A percentile compares a stretch with the other conserved stretches of the same genome.
phyloP scores from a whole-genome alignment of 2,113 vertebrate genomes.

The Aleadryas rufinucha region DNA sequence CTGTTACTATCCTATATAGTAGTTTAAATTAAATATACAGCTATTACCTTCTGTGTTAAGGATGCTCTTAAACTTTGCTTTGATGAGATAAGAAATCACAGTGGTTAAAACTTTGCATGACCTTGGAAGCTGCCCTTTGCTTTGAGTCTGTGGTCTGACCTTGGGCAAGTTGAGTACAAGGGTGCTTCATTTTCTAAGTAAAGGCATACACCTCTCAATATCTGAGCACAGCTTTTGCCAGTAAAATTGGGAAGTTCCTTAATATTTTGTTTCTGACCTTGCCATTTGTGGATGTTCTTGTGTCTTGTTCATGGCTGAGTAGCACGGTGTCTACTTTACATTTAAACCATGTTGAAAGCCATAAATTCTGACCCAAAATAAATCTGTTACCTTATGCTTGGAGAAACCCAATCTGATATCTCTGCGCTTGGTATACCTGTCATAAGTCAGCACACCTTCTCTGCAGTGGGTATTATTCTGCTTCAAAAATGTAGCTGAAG shows the following conservation, averaged over 20 bases:
- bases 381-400: neutral
- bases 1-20: neutral
- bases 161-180: neutral
- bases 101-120: neutral
- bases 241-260: neutral
- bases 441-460: neutral
- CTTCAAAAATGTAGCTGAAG: neutral
- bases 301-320: neutral
- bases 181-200: neutral
- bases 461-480: neutral
- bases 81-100: neutral
- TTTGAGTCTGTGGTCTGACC: neutral
- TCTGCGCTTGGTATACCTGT: neutral
- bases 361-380: neutral
- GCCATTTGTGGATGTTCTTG: neutral
- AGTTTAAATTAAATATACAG: neutral
- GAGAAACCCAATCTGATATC: neutral
- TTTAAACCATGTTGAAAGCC: neutral
- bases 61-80: neutral
- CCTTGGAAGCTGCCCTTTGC: neutral
- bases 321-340: neutral
- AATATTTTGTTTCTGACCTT: neutral
- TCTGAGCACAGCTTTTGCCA: neutral
- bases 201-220: neutral
- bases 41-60: neutral